Base-by-base conservation (phyloP, 1,140 invertebrate genomes). In the Trichoplusia ni region DNA sequence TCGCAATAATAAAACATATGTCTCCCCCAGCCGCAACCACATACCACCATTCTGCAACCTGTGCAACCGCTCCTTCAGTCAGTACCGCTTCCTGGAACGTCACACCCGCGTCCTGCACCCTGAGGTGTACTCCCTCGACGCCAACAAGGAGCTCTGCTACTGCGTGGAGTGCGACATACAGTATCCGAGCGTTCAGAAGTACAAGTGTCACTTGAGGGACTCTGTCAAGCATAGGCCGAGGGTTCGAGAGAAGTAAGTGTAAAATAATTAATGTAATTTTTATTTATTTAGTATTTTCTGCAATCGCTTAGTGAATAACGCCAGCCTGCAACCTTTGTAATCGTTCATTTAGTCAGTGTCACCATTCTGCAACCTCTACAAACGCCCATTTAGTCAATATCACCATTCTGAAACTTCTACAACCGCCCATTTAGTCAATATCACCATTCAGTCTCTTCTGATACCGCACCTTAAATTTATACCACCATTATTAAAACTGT, bases 111-210 rank as follows among this genome's bases (percentile, higher is more conserved):
- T 37, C 2, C 7, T 35, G 8, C 69, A 71, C 23, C 64, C 69
- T 0, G 38, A 64, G 33, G 35, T 72, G n/a, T 38, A 46, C 16
- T 18, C 4, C 5, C 67, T 69, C 2, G 51, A 58, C 3, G 44
- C 42, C 0, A 33, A 59, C 11, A 42, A 37, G 1, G 75, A 80
- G 1, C 33, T 67, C 7, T 66, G 79, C 1, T 84, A 84, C 61
- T 84, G 81, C 19, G 81, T 82, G 0, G 76, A 79, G 29, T 82
- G 81, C 16, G 69, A 84, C 37, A 72, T 69, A 40, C 79, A 79
- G 56, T 84, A 72, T 16, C 42, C 65, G 0, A 81, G 69, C 14
- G 44, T 71, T 1, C 71, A 70, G 29, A 60, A 72, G 6, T 81
- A 82, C 27, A 63, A 47, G 18, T 46, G 51, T 0, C 73, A 77